These are phyloP conservation scores for Odontocerum albicorne DNA, from an alignment of 2,888 invertebrate species.

Conservation along the genomic window DNA sequence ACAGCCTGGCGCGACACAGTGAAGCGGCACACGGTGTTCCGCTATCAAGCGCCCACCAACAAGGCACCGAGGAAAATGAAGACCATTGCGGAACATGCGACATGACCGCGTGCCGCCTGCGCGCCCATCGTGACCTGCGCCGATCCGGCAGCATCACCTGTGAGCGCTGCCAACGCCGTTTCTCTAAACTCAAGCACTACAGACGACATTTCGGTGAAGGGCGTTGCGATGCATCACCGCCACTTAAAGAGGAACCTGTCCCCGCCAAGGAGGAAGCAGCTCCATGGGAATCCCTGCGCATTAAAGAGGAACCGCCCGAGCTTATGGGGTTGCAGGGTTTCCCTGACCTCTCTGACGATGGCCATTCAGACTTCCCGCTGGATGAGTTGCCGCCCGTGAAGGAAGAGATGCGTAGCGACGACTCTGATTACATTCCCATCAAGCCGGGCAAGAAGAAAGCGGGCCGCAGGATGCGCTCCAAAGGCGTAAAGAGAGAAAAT, in stretches of 20 bases:
- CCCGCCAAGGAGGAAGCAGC: neutral
- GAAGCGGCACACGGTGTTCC: constrained; percentile 1
- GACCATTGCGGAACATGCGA: neutral
- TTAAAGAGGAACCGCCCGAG: constrained; percentile 5
- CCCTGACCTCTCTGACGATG: neutral
- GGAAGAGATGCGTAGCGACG: constrained; percentile 1
- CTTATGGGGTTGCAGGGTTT: neutral
- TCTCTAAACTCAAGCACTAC: neutral
- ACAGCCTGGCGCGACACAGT: neutral
- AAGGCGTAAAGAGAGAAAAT: neutral
- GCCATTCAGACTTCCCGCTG: neutral
- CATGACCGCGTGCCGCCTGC: neutral
- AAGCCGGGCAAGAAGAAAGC: neutral
- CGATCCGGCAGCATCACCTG: neutral
- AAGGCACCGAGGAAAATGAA: too few species aligned
- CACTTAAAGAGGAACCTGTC: too few species aligned
- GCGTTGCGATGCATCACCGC: neutral
- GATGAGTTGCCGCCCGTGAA: neutral
- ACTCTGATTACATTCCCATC: constrained; percentile 1
- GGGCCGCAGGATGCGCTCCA: neutral
- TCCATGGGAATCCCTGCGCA: neutral
- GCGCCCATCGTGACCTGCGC: neutral
- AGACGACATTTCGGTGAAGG: neutral
- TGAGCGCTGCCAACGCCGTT: neutral
- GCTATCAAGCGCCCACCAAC: neutral